Base-by-base conservation (phyloP, 2,888 invertebrate species). In the Dione vanillae region DNA sequence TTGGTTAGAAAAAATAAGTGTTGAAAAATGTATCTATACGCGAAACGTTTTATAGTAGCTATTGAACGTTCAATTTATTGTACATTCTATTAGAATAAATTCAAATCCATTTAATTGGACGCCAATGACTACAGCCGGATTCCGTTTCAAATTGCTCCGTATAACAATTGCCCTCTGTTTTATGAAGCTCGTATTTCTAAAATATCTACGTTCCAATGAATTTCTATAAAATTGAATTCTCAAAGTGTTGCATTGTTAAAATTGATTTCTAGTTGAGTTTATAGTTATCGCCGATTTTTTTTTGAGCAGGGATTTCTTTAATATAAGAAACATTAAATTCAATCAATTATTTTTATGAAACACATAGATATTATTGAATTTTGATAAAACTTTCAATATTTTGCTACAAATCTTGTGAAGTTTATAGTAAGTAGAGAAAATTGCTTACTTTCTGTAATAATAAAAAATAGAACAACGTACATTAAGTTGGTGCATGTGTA, bases 71-170 rank as follows among this genome's bases (percentile, higher is more conserved):
- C 70, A 27, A 37, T 67, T 61, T 70, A 67, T 70, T 69, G 59
- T 67, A 64, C 64, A 64, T 64, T 67, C 72, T 20, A 70, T 70
- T 72, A 45, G 51, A 72, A 70, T 70, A 70, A 72, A 72, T 70
- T 72, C 51, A 70, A 72, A 70, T 70, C 70, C 67, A 52, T 72
- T 70, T 72, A 72, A 72, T 72, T 72, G 70, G 62, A 72, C 58
- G 72, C 64, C 62, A 70, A 67, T 72, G 64, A 64, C 65, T 61
- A 67, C 64, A 59, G 67, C 58, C 56, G 70, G 56, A 19, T 59
- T 64, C 70, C 67, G 70, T 70, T 72, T 72, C 67, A 72, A 72
- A 72, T 72, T 72, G 66, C 56, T 70, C n/a, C 59, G 72, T 66
- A 58, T 62, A 72, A 72, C 70, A 70, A 72, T 72, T 52, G 58